A percentile compares a stretch with the other conserved stretches of the same genome.
These are phyloP conservation scores for Hyperoplus immaculatus DNA, from an alignment of 2,797 vertebrate species.

Conservation along the genomic window DNA sequence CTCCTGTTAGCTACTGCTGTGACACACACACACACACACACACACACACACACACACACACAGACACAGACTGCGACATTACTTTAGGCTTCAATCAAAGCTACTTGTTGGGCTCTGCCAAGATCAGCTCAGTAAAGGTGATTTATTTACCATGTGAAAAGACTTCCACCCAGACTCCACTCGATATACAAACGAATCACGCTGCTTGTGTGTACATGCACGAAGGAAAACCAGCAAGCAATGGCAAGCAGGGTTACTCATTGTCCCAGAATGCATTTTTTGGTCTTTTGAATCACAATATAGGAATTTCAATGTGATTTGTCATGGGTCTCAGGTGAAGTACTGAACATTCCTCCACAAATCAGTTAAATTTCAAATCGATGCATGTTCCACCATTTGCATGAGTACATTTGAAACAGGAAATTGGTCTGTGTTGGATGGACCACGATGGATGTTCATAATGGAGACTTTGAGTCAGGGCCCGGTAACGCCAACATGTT, in stretches of 20 bases:
- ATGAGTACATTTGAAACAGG: no score
- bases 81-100: slow-evolving; percentile 76
- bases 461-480: no score
- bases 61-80: slow-evolving; percentile 48
- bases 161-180: slow-evolving; percentile 38
- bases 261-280: slow-evolving; percentile 19
- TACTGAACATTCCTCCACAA: neutral
- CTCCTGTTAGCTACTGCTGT: slow-evolving; percentile 61
- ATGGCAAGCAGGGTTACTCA: slow-evolving; percentile 45
- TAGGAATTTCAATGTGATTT: slow-evolving; percentile 17
- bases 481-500: no score
- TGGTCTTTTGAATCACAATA: slow-evolving; percentile 39
- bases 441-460: no score
- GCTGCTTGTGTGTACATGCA: slow-evolving; percentile 37
- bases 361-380: neutral
- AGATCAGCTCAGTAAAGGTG: slow-evolving; percentile 65
- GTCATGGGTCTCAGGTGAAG: slow-evolving; percentile 11
- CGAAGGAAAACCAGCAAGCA: slow-evolving; percentile 42
- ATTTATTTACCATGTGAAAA: slow-evolving; percentile 64
- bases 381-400: no score
- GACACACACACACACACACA: slow-evolving; percentile 46
- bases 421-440: no score
- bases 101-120: slow-evolving; percentile 71
- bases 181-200: slow-evolving; percentile 60
- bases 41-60: slow-evolving; percentile 33